Base-by-base conservation (phyloP, 2,113 vertebrate species). In the Syngnathus scovelli region DNA sequence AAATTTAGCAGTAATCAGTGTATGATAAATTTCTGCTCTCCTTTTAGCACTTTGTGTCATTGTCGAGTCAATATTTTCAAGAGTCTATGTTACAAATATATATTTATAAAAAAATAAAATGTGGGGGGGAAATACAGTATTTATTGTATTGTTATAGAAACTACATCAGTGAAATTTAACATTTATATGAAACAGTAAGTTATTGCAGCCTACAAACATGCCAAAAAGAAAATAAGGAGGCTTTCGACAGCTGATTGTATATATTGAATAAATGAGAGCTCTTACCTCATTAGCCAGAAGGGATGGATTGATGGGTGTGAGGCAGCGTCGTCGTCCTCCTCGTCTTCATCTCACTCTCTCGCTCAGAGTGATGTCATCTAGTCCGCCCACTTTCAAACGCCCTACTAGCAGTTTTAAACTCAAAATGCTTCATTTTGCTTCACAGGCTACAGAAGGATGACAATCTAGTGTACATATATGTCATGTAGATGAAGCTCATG, bases 231-330 rank as follows among this genome's bases (percentile, higher is more conserved):
- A 46, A 46, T 15, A 46, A 43, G 11, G 4, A 46, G 15, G 41
- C 11, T 43, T 43, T 43, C 12, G 6, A 43, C 48, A 51, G 16
- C 1, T 51, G 7, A 51, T n/a, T 51, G 52, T 27, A 54, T 9
- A 36, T 36, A 56, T 55, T 12, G 12, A 55, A 55, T 1, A 58
- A 8, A 44, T 71, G 21, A 64, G 49, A 77, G 80, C 67, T 85
- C 87, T 88, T 91, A 91, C 90, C 91, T 89, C 81, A 63, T 73
- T 77, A 81, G 81, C 77, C 61, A 18, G 61, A 62, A 8, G 61
- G 21, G 60, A 62, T 15, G 37, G 59, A 41, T 61, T 38, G 59
- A 61, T 41, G 60, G 60, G 21, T 61, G 61, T 1, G 13, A 44
- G 21, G 13, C 11, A 23, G 21, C 78, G 64, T 69, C 74, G 62